Evolutionary conservation across 2,888 invertebrate species (phyloP).

Genomic region (Protophormia terraenovae): DNA sequence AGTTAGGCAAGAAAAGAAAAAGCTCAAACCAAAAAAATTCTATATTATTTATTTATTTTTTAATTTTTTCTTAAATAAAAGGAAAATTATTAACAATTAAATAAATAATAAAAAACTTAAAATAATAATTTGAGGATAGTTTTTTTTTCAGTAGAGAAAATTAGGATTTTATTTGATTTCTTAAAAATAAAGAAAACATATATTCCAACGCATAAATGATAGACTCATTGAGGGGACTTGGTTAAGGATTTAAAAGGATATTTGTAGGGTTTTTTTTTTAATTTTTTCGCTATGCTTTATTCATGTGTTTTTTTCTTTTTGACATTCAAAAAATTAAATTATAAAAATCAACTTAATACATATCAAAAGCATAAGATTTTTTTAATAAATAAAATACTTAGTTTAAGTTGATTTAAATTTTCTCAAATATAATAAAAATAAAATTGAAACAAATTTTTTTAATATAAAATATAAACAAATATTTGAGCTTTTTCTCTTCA

Average conservation of each 20-base stretch:
- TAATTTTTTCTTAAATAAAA: slow-evolving; percentile 52
- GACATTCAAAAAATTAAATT: slow-evolving; percentile 51
- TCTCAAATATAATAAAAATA: slow-evolving; percentile 58
- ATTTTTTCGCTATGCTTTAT: slow-evolving; percentile 70
- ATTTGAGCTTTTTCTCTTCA: slow-evolving; percentile 81
- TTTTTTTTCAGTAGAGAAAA: slow-evolving; percentile 35
- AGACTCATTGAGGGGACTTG: slow-evolving; percentile 82
- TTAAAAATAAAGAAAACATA: slow-evolving; percentile 71
- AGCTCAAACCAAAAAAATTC: slow-evolving; percentile 78
- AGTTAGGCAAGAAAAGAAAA: slow-evolving; percentile 81
- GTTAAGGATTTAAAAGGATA: slow-evolving; percentile 79
- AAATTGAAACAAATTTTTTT: too few species aligned
- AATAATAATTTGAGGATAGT: slow-evolving; percentile 59
- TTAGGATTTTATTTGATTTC: slow-evolving; percentile 40
- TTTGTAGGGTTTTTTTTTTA: slow-evolving; percentile 70
- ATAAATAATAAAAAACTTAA: slow-evolving; percentile 22
- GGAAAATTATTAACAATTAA: slow-evolving; percentile 14
- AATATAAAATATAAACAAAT: slow-evolving; percentile 63
- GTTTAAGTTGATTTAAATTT: slow-evolving; percentile 33
- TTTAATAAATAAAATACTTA: slow-evolving; percentile 65
- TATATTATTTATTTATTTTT: slow-evolving; percentile 54
- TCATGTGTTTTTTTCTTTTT: slow-evolving; percentile 57
- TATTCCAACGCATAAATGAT: slow-evolving; percentile 80
- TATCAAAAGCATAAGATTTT: slow-evolving; percentile 58
- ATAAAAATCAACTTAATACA: slow-evolving; percentile 63